Conservation (phyloP, 1,140 invertebrate species). For the Drosophila punjabiensis region DNA sequence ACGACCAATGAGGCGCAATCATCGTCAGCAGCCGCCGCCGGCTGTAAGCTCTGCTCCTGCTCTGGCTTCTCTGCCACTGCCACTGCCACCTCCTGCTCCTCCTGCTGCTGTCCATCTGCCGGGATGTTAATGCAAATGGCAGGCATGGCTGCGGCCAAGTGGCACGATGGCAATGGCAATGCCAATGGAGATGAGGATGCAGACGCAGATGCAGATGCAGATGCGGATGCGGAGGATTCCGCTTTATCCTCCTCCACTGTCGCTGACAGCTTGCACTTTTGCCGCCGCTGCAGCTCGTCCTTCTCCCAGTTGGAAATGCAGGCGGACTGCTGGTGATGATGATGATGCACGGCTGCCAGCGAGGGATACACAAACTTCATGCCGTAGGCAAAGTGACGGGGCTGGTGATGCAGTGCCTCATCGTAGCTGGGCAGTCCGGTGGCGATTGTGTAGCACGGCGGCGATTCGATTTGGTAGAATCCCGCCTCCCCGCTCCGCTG, state of each 20-base stretch:
- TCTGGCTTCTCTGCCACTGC: slow-evolving; percentile 1
- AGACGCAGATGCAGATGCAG: slow-evolving; percentile 5
- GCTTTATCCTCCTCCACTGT: slow-evolving; percentile 55
- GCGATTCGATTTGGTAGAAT: slow-evolving; percentile 86
- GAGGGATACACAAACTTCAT: slow-evolving; percentile 83
- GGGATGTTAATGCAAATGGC: slow-evolving; percentile 82
- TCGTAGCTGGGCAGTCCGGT: slow-evolving; percentile 88
- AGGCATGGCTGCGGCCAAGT: slow-evolving; percentile 53
- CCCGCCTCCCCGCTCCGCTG: slow-evolving; percentile 56
- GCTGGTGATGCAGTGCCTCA: slow-evolving; percentile 86
- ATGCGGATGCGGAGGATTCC: slow-evolving; percentile 4
- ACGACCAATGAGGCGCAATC: slow-evolving; percentile 80
- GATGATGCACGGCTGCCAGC: slow-evolving; percentile 83
- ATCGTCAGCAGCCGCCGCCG: slow-evolving; percentile 73
- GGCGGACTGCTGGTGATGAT: slow-evolving; percentile 66
- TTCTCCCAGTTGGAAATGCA: slow-evolving; percentile 76
- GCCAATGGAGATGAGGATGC: slow-evolving; percentile 2
- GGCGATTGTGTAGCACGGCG: slow-evolving; percentile 88
- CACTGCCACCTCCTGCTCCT: slow-evolving; percentile 3
- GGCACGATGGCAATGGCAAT: slow-evolving; percentile 28
- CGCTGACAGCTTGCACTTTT: slow-evolving; percentile 81
- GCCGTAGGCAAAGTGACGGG: slow-evolving; percentile 81
- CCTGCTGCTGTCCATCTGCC: slow-evolving; percentile 38
- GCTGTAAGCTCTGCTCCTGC: slow-evolving; percentile 62
- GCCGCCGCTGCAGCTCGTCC: slow-evolving; percentile 63